Evolutionary conservation across 2,888 invertebrate species (phyloP), one percentile per base, ranked within the genome.

Genomic region (Meloe dianella): DNA sequence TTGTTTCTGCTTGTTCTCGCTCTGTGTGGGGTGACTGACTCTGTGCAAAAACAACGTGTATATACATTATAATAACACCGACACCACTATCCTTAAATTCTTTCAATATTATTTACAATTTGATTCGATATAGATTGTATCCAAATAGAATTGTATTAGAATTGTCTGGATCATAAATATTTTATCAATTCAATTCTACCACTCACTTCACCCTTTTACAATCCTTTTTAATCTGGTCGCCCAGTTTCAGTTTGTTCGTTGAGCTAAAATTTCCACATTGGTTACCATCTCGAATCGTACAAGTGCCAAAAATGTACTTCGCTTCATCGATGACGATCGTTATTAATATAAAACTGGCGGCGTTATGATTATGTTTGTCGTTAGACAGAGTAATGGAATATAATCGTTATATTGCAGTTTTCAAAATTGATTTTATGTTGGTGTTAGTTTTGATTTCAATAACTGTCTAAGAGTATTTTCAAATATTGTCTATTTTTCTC

Each of bases 231-330:
- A 47, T 47, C 17, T 17, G 41, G 20, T 47, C 47, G 47, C 20
- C 47, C 1, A 47, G 20, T 47, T 47, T 47, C 17, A 41, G 41
- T 41, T 35, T 35, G 35, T 35, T 35, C n/a, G 20, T 3, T 10
- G 47, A n/a, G n/a, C 75, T 74, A 75, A 73, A 77, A 76, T 77
- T 77, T 76, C 76, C 75, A 72, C 74, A 76, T 77, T 76, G 77
- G 77, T 77, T 70, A 70, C 62, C 66, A 71, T 74, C 76, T 75
- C 75, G 74, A 67, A 71, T 65, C 69, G 66, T 67, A 64, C 68
- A 68, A 71, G 67, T 77, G 78, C 78, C 78, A 77, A 76, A n/a
- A n/a, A 74, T 75, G 75, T 71, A 66, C 70, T 66, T 66, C 65
- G 68, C 67, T 69, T 75, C 73, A 71, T 70, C 72, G 63, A 54